phyloP scores from a whole-genome alignment of 92 coral and sea anemone genomes.

The Blastomussa wellsi region DNA sequence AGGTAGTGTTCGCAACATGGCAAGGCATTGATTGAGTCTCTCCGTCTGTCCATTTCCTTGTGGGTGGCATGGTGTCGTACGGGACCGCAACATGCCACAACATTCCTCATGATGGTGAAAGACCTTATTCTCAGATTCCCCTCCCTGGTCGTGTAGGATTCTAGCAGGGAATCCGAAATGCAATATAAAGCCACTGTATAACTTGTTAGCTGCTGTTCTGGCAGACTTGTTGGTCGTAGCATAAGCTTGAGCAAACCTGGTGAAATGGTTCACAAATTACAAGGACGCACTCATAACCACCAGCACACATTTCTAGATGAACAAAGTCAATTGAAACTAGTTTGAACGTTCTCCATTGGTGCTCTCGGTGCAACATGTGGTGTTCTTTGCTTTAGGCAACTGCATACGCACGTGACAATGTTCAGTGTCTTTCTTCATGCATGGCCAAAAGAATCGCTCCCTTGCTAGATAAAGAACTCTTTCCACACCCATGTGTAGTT shows the following conservation, averaged over 20 bases:
- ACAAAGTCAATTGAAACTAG: constrained; percentile 37
- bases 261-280: constrained; percentile 26
- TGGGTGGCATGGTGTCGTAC: constrained; percentile 15
- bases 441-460: constrained; percentile 56
- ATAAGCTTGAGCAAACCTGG: constrained; percentile 35
- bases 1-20: constrained; percentile 32
- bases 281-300: constrained; percentile 20
- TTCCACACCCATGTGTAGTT: constrained; percentile 8
- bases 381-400: constrained; percentile 36
- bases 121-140: not conserved
- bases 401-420: constrained; percentile 29
- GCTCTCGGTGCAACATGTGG: constrained; percentile 41
- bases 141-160: constrained; percentile 4
- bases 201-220: not conserved
- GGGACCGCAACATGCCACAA: constrained; percentile 22
- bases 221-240: constrained; percentile 42
- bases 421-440: constrained; percentile 53
- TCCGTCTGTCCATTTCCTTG: constrained; percentile 14
- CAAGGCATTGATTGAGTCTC: constrained; percentile 2
- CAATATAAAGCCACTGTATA: not conserved
- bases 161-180: not conserved
- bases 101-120: constrained; percentile 31
- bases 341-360: constrained; percentile 38
- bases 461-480: constrained; percentile 54
- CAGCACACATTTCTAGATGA: constrained; percentile 29